Evolutionary conservation across 53 echinoderm and acorn worm species (phyloP).

Genomic region (Holothuria leucospilota): DNA sequence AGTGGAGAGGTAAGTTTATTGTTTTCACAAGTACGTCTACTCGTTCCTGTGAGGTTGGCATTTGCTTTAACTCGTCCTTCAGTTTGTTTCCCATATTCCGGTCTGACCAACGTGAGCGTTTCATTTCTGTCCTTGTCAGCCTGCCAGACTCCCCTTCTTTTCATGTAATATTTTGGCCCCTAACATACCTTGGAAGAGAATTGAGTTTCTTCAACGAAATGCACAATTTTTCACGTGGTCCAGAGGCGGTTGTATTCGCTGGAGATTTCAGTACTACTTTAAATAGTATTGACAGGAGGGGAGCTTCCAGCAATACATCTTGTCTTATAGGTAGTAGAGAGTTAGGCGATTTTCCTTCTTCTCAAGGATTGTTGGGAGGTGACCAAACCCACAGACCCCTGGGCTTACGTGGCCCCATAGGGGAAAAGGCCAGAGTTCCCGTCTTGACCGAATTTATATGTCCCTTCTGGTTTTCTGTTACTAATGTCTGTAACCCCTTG

Average conservation of each 20-base stretch:
- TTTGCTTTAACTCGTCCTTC: slow-evolving; percentile 2
- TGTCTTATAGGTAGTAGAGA: not conserved
- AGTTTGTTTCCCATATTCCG: not conserved
- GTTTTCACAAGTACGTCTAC: not conserved
- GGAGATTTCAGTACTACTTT: slow-evolving; percentile 67
- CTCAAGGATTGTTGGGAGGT: not conserved
- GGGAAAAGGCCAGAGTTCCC: not conserved
- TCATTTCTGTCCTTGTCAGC: not conserved
- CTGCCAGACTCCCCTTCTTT: not conserved
- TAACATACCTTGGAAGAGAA: slow-evolving; percentile 21
- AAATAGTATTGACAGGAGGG: not conserved
- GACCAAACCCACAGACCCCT: not conserved
- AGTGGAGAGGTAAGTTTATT: slow-evolving; percentile 22
- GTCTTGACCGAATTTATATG: not conserved
- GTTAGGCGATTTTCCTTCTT: not conserved
- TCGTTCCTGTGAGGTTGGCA: slow-evolving; percentile 35
- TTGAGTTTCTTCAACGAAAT: slow-evolving; percentile 35
- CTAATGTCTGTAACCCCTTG: no score
- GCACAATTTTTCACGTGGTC: not conserved
- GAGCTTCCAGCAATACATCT: not conserved
- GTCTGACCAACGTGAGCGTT: slow-evolving; percentile 9
- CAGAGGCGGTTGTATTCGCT: slow-evolving; percentile 15
- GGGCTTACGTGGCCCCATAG: not conserved
- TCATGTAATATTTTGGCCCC: slow-evolving; percentile 51
- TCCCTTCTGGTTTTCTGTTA: not conserved